Base-by-base conservation (phyloP, 2,797 vertebrate genomes). In the Anableps anableps region DNA sequence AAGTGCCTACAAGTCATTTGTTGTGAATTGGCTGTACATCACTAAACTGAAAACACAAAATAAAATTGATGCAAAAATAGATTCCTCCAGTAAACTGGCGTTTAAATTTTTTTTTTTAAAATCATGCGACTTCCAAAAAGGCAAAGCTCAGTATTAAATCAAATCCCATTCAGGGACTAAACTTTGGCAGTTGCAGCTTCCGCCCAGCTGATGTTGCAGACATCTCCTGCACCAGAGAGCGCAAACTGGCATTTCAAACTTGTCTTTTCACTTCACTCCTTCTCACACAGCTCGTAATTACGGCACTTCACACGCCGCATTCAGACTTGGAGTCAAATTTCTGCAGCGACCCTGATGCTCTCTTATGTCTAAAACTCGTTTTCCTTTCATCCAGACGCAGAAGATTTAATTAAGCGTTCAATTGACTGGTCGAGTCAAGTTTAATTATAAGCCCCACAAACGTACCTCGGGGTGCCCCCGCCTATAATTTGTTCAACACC, bases 271-370 rank as follows among this genome's bases (percentile, higher is more conserved):
- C 83, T 75, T 83, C 66, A 80, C 51, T 26, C 36, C 38, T 45
- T 73, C 68, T 74, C 34, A 75, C 76, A 75, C 74, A 77, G 72
- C 76, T 72, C 2, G 11, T 77, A 80, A 83, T 89, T 53, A 78
- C 51, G 4, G 41, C 45, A 29, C 17, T 62, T 13, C 51, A 71
- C 80, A 31, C 62, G 16, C 21, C 3, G 1, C 31, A 21, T 26
- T 47, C 19, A 21, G 9, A 11, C 41, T 38, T 10, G 21, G 48
- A 58, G 78, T 45, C 41, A 66, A 74, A 80, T 77, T 6, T 17
- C 51, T 48, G 23, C 17, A 31, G 62, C 71, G 2, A 26, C 45
- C 1, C 17, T 21, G 43, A 19, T n/a, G 45, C 72, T n/a, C 23
- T n/a, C n/a, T n/a, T n/a, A n/a, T n/a, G n/a, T n/a, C n/a, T 34